Evolutionary conservation across 2,113 vertebrate species (phyloP).

Genomic region (Pangasianodon hypophthalmus): DNA sequence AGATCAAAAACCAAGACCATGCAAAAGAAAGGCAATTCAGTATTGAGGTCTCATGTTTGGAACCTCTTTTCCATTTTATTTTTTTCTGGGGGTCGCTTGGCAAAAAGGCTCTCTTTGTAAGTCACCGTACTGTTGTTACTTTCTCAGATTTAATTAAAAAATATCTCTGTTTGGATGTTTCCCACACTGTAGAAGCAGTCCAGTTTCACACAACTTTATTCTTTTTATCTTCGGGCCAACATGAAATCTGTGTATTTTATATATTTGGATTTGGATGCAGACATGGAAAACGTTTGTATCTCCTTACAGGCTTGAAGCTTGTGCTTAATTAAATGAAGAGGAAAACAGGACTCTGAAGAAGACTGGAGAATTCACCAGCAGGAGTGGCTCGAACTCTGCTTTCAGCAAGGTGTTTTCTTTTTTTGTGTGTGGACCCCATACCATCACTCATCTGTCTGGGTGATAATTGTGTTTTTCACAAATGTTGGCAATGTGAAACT

Average conservation of each 20-base stretch:
- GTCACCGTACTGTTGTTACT: slow-evolving; percentile 3
- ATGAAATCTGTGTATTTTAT: neutral
- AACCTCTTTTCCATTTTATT: neutral
- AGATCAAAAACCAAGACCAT: slow-evolving; percentile 43
- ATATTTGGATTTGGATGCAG: neutral
- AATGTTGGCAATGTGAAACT: slow-evolving; percentile 31
- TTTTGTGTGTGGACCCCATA: neutral
- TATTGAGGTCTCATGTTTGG: neutral
- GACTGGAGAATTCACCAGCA: slow-evolving; percentile 24
- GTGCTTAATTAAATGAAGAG: slow-evolving; percentile 37
- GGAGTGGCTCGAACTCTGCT: slow-evolving; percentile 34
- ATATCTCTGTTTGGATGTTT: neutral
- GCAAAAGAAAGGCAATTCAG: slow-evolving; percentile 53
- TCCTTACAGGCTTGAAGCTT: slow-evolving; percentile 19
- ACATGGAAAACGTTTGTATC: slow-evolving; percentile 13
- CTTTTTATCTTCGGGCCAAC: neutral
- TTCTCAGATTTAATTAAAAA: slow-evolving; percentile 17
- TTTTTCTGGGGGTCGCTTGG: slow-evolving; percentile 14
- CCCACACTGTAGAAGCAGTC: neutral
- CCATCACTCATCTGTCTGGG: slow-evolving; percentile 16
- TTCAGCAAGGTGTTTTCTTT: slow-evolving; percentile 26
- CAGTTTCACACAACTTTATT: neutral
- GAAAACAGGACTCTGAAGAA: slow-evolving; percentile 31
- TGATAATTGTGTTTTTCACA: slow-evolving; percentile 40
- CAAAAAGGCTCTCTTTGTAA: slow-evolving; percentile 30